A percentile compares a stretch with the other conserved stretches of the same genome.
These are phyloP conservation scores for Pithecia hirsuta DNA, from an alignment of 2,797 vertebrate genomes.

Conservation along the genomic window DNA sequence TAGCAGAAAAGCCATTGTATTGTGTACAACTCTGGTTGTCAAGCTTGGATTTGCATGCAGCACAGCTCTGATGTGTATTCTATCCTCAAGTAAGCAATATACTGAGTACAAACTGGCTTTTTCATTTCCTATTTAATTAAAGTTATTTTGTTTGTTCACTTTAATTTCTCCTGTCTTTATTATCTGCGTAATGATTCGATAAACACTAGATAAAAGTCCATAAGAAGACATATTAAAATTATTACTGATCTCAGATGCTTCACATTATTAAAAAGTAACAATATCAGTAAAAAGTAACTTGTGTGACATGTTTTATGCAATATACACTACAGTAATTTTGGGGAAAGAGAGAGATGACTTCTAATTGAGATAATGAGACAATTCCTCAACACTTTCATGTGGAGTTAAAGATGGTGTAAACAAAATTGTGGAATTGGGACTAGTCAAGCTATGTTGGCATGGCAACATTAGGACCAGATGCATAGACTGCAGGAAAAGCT, in stretches of 20 bases:
- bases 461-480: background rate
- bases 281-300: background rate
- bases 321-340: background rate
- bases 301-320: background rate
- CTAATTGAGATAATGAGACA: background rate
- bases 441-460: background rate
- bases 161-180: conserved; percentile 1
- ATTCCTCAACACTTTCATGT: background rate
- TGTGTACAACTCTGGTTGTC: background rate
- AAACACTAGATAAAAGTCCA: background rate
- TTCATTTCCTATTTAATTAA: background rate
- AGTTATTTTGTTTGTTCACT: background rate
- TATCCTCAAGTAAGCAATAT: background rate
- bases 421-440: background rate
- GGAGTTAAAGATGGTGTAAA: background rate
- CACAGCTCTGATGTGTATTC: background rate
- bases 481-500: background rate
- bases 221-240: background rate
- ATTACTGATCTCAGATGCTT: background rate
- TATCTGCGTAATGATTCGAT: background rate
- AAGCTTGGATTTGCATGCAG: background rate
- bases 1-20: background rate
- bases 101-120: background rate
- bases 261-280: background rate
- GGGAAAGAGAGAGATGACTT: background rate